Percentiles rank a stretch among this genome's conserved stretches.
Conservation (phyloP, 2,797 vertebrate genomes). For the Tarsius wallacei region DNA sequence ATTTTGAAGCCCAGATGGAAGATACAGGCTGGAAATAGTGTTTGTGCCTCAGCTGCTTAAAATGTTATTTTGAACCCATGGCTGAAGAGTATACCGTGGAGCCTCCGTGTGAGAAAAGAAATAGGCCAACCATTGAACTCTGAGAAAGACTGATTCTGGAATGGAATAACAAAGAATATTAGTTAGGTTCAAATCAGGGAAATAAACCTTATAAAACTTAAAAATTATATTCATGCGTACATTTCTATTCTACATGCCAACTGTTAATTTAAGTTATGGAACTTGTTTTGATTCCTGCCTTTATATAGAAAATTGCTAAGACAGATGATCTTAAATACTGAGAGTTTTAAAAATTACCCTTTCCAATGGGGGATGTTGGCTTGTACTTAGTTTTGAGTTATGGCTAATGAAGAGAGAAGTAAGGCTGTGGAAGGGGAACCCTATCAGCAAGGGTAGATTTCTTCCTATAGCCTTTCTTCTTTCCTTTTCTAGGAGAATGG, state of each 20-base stretch:
- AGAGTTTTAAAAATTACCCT: conserved; percentile 24
- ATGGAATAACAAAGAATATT: background rate
- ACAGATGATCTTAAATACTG: conserved; percentile 64
- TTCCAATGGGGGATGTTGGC: background rate
- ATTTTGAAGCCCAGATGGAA: background rate
- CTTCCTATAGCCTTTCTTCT: background rate
- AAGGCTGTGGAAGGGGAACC: background rate
- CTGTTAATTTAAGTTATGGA: conserved; percentile 65
- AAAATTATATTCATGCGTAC: background rate
- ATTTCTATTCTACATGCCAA: conserved; percentile 50
- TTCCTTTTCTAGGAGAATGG: background rate
- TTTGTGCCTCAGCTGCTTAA: background rate
- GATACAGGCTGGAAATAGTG: background rate
- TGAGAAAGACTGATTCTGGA: background rate
- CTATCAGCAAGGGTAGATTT: background rate
- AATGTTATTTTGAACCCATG: background rate
- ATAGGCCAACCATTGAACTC: background rate
- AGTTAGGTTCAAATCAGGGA: background rate
- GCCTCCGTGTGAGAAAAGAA: background rate
- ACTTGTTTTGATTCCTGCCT: conserved; percentile 71
- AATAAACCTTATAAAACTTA: conserved; percentile 45
- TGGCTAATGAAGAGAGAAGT: background rate
- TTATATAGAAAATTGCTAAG: conserved; percentile 61
- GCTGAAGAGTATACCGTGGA: background rate
- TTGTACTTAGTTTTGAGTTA: background rate